Conservation (phyloP, 2,797 vertebrate species). For the Sebastes trivittatus region DNA sequence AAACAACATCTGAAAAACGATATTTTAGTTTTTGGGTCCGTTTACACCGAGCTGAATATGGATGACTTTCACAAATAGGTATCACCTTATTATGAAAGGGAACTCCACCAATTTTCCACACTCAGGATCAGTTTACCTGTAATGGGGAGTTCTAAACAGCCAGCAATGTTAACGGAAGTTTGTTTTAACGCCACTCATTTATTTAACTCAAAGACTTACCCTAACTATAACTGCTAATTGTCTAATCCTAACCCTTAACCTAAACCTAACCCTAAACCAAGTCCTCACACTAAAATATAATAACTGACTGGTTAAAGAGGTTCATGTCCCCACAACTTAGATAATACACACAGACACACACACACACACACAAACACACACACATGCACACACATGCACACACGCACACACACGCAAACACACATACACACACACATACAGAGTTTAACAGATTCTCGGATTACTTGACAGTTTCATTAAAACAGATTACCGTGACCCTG, state of each 20-base stretch:
- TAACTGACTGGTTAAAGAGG: no score
- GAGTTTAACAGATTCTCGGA: constrained; percentile 49
- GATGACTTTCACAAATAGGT: background rate
- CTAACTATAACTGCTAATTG: background rate
- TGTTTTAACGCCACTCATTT: no score
- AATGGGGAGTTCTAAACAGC: background rate
- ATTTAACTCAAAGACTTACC: no score
- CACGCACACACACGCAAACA: background rate
- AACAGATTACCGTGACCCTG: constrained; percentile 63
- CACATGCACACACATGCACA: background rate
- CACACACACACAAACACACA: background rate
- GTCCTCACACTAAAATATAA: no score
- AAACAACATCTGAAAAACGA: background rate
- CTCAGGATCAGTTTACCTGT: background rate
- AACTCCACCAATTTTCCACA: no score
- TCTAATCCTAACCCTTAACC: rapidly evolving
- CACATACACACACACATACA: background rate
- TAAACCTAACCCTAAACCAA: no score
- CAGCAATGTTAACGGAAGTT: no score
- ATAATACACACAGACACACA: background rate
- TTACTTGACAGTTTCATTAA: constrained; percentile 74
- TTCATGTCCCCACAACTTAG: no score
- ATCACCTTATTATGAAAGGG: no score
- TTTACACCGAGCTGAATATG: background rate
- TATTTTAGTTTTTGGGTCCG: background rate